phyloP scores from a whole-genome alignment of 2,888 invertebrate species.

The Bellardia bayeri region DNA sequence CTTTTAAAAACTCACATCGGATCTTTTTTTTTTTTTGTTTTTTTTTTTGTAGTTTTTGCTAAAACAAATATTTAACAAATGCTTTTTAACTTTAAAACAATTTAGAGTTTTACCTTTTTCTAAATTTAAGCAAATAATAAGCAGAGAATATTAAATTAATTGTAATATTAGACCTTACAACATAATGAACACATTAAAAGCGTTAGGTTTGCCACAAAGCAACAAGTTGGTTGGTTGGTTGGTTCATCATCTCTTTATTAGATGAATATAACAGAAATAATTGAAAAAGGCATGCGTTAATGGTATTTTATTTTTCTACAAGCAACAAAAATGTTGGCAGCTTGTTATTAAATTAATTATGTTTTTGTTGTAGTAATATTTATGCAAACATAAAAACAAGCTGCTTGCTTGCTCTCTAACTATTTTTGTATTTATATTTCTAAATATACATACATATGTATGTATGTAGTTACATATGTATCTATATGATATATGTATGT shows the following conservation, averaged over 20 bases:
- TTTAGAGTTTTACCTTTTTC: not conserved
- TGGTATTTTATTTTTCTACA: conserved; percentile 19
- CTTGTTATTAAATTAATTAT: conserved; percentile 53
- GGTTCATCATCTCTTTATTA: no score
- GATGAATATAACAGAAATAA: not conserved
- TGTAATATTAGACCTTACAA: conserved; percentile 13
- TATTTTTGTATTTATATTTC: not conserved
- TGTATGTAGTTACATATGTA: no score
- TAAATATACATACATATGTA: not conserved
- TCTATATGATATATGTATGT: not conserved
- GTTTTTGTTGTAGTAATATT: not conserved
- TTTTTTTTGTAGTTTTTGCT: not conserved
- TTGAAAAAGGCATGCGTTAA: conserved; percentile 30
- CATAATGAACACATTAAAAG: conserved; percentile 29
- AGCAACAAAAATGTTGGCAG: not conserved
- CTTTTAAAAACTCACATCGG: not conserved
- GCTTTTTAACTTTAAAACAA: not conserved
- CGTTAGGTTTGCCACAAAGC: not conserved
- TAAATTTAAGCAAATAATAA: conserved; percentile 7
- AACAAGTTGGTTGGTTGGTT: not conserved
- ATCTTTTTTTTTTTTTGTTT: not conserved
- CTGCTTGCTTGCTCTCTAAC: no score
- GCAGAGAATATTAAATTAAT: not conserved
- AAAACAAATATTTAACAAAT: conserved; percentile 30
- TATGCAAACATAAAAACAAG: not conserved